Conservation (phyloP, 2,113 vertebrate genomes). For the Zingel zingel region DNA sequence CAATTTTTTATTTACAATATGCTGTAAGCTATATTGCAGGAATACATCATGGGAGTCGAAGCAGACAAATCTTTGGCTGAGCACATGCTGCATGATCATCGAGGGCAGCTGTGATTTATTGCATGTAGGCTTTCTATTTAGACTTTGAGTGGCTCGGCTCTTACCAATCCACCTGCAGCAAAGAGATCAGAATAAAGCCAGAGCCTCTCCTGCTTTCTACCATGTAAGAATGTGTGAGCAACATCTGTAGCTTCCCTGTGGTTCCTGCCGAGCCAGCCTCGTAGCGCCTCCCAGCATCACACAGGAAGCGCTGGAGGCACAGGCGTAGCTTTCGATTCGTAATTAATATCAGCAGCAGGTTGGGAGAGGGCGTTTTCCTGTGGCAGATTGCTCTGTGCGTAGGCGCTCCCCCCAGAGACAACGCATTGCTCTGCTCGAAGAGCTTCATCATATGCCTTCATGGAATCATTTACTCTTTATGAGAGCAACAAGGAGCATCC, state of each 20-base stretch:
- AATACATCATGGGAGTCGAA: constrained; percentile 35
- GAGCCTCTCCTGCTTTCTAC: constrained; percentile 32
- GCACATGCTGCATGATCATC: constrained; percentile 27
- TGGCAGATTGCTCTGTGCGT: constrained; percentile 62
- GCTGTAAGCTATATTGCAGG: constrained; percentile 10
- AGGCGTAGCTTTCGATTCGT: constrained; percentile 49
- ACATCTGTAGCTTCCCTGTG: constrained; percentile 63
- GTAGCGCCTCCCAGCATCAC: constrained; percentile 26
- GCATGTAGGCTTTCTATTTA: constrained; percentile 1
- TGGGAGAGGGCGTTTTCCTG: constrained; percentile 63
- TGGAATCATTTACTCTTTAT: constrained; percentile 78
- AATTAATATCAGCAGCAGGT: constrained; percentile 82
- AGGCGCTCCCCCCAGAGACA: constrained; percentile 73
- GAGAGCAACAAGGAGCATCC: constrained; percentile 68
- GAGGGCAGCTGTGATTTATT: constrained; percentile 54
- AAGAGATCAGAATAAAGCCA: constrained; percentile 26
- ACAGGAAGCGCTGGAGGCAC: constrained; percentile 54
- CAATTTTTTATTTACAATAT: neutral
- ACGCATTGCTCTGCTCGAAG: constrained; percentile 25
- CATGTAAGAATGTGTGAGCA: constrained; percentile 31
- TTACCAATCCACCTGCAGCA: constrained; percentile 48
- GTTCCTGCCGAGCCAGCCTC: constrained; percentile 25
- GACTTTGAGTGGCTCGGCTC: constrained; percentile 10
- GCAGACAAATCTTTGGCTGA: constrained; percentile 18
- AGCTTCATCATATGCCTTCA: constrained; percentile 67